Conservation (phyloP, 2,797 vertebrate species). For the Gymnocypris eckloni region DNA sequence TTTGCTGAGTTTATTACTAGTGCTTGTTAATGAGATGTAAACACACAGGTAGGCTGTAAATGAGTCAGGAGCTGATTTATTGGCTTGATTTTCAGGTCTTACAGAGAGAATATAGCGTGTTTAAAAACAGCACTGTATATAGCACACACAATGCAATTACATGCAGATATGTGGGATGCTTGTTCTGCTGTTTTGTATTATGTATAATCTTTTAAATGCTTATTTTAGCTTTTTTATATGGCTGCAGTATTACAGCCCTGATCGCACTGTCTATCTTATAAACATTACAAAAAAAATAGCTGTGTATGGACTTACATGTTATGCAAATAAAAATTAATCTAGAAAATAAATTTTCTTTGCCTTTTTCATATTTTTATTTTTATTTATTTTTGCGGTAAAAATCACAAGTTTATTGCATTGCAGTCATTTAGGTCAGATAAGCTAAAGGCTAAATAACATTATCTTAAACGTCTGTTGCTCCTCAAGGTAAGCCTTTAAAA, state of each 20-base stretch:
- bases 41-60: constrained; percentile 9
- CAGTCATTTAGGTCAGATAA: neutral
- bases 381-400: neutral
- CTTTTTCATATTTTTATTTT: neutral
- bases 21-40: constrained; percentile 53
- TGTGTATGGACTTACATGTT: neutral
- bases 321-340: neutral
- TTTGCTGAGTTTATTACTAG: constrained; percentile 59
- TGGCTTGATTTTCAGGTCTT: neutral
- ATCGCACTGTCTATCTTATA: neutral
- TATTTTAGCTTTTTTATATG: constrained; percentile 17
- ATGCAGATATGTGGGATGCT: neutral
- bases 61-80: neutral
- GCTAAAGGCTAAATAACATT: neutral
- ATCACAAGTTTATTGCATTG: neutral
- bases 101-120: neutral
- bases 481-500: neutral
- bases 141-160: neutral
- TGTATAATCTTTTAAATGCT: neutral
- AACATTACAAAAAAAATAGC: neutral
- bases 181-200: neutral
- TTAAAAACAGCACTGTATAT: neutral
- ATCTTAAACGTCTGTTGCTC: neutral
- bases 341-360: neutral
- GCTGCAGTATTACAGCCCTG: neutral